phyloP scores from a whole-genome alignment of 2,888 invertebrate genomes.

The Dioctria rufipes region DNA sequence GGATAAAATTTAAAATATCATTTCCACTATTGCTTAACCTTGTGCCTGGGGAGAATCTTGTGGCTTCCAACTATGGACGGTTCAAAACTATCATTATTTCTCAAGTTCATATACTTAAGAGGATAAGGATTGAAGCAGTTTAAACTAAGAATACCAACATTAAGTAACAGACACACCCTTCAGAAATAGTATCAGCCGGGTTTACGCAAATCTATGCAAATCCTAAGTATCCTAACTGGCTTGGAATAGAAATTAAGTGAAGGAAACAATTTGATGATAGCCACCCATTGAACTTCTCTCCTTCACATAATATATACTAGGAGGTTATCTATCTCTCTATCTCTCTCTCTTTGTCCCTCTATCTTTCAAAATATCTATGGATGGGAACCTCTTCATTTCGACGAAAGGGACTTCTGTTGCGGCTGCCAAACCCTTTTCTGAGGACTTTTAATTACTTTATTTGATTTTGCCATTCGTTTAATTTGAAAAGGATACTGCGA shows the following conservation, averaged over 20 bases:
- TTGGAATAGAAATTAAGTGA: slow-evolving; percentile 52
- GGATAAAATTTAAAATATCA: slow-evolving; percentile 21
- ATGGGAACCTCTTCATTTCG: slow-evolving; percentile 9
- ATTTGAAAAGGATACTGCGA: slow-evolving; percentile 49
- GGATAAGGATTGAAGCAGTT: slow-evolving; percentile 4
- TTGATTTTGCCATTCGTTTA: slow-evolving; percentile 51
- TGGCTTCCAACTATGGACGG: background rate
- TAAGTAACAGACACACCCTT: slow-evolving; percentile 23
- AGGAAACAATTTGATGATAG: slow-evolving; percentile 45
- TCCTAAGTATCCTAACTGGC: slow-evolving; percentile 44
- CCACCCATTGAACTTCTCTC: slow-evolving; percentile 31
- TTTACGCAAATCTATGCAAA: slow-evolving; percentile 51
- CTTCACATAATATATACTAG: background rate
- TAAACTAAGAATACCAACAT: slow-evolving; percentile 31
- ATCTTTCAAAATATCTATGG: background rate
- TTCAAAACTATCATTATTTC: background rate
- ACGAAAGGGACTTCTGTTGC: background rate
- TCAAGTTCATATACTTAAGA: background rate
- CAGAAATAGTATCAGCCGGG: slow-evolving; percentile 5
- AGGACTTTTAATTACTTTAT: slow-evolving; percentile 53
- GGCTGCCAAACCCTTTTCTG: slow-evolving; percentile 49
- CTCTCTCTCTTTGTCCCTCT: background rate
- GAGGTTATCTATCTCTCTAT: background rate
- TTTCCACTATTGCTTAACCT: slow-evolving; percentile 3
- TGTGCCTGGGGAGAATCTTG: background rate